These are phyloP conservation scores for Rhincodon typus DNA, from an alignment of 2,797 vertebrate genomes.

Conservation along the genomic window DNA sequence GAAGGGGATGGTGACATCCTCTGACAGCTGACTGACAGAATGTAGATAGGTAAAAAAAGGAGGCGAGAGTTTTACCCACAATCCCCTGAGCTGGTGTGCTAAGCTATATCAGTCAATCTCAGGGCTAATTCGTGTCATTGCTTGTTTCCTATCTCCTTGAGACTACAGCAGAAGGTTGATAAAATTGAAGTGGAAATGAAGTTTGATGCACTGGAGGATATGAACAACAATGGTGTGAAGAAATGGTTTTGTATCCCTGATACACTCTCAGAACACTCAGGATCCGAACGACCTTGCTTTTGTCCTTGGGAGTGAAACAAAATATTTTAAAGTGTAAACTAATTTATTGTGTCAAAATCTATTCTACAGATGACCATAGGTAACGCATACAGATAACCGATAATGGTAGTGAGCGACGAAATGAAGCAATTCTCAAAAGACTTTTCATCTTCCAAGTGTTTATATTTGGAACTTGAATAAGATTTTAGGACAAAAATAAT, in stretches of 20 bases:
- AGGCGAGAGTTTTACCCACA: constrained; percentile 50
- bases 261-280: constrained; percentile 54
- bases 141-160: constrained; percentile 88
- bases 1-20: constrained; percentile 58
- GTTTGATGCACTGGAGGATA: constrained; percentile 82
- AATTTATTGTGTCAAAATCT: constrained; percentile 32
- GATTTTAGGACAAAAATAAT: background rate
- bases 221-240: constrained; percentile 64
- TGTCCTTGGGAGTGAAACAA: constrained; percentile 63
- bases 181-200: constrained; percentile 99
- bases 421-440: background rate
- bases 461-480: constrained; percentile 6
- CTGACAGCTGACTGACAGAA: constrained; percentile 72
- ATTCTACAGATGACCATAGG: constrained; percentile 22
- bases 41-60: constrained; percentile 46
- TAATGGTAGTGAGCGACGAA: background rate
- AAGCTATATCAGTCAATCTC: constrained; percentile 85
- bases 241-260: constrained; percentile 61
- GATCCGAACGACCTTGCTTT: constrained; percentile 72
- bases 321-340: constrained; percentile 30
- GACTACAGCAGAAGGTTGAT: constrained; percentile 83
- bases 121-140: constrained; percentile 89
- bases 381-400: background rate
- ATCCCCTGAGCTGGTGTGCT: constrained; percentile 62
- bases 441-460: background rate